Percentiles rank a stretch among this genome's conserved stretches.
phyloP scores from a whole-genome alignment of 1,140 invertebrate genomes.

The Drosophila subobscura region DNA sequence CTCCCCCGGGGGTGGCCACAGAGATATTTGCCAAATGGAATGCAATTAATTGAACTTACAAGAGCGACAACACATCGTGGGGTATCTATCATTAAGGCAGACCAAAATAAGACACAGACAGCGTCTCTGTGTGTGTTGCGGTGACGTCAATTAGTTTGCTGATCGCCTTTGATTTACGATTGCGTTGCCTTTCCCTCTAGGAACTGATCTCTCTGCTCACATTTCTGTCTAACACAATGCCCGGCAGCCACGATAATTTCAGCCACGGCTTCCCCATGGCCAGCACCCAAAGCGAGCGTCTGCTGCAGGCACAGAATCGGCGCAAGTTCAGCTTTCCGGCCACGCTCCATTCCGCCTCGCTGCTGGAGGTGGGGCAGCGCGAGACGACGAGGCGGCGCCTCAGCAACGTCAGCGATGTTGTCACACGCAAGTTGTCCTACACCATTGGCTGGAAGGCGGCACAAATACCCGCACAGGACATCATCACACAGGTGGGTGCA shows the following conservation, averaged over 20 bases:
- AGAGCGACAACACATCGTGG: conserved; percentile 21
- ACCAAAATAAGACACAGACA: conserved; percentile 3
- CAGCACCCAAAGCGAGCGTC: conserved; percentile 62
- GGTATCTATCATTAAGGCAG: conserved; percentile 18
- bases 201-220: conserved; percentile 32
- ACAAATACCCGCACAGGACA: conserved; percentile 85
- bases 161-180: conserved; percentile 14
- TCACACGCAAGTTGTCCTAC: conserved; percentile 88
- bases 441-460: conserved; percentile 88
- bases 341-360: conserved; percentile 82
- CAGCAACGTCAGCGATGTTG: conserved; percentile 89
- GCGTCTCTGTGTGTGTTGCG: not conserved
- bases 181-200: conserved; percentile 38
- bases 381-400: conserved; percentile 85
- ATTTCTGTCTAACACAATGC: conserved; percentile 32
- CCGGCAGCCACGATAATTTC: conserved; percentile 73
- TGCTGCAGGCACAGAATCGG: conserved; percentile 69
- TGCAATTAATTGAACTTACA: conserved; percentile 55
- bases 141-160: conserved; percentile 15
- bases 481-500: conserved; percentile 84
- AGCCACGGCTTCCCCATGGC: conserved; percentile 69
- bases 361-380: conserved; percentile 71
- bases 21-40: conserved; percentile 29
- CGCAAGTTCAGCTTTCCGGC: conserved; percentile 86
- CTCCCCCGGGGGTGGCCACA: conserved; percentile 11